These are phyloP conservation scores for Xiphorhynchus erythropygius DNA, from an alignment of 2,797 vertebrate genomes.

Conservation along the genomic window DNA sequence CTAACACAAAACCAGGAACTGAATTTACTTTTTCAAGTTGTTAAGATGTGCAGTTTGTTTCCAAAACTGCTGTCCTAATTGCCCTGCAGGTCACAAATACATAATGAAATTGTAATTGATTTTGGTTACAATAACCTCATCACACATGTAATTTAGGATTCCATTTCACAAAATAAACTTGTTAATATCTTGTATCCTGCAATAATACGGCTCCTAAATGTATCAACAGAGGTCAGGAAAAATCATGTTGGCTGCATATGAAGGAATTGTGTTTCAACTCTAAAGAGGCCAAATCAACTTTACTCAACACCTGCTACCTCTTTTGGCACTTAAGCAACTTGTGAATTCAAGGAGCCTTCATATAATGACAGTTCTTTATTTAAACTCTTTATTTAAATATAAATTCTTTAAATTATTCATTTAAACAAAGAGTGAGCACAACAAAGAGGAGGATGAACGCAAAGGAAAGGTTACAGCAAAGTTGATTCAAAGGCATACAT, in stretches of 20 bases:
- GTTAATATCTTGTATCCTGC: background rate
- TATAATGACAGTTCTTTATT: background rate
- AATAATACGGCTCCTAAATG: background rate
- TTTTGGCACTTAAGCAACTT: background rate
- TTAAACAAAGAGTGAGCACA: background rate
- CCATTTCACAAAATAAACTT: constrained; percentile 39
- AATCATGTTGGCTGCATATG: background rate
- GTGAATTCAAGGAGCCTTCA: background rate
- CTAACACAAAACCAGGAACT: background rate
- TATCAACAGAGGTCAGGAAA: background rate
- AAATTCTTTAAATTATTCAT: background rate
- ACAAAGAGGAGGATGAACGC: background rate
- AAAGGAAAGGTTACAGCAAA: background rate
- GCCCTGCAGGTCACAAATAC: background rate
- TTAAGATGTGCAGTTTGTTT: background rate
- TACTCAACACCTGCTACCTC: background rate
- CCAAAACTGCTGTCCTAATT: constrained; percentile 10
- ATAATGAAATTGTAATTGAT: constrained; percentile 21
- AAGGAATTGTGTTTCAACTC: background rate
- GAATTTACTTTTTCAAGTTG: background rate
- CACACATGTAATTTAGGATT: constrained; percentile 1
- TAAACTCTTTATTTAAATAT: background rate
- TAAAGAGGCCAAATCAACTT: background rate
- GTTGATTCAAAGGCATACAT: background rate
- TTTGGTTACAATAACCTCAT: constrained; percentile 19